Conservation (phyloP, 2,888 invertebrate species). For the Drosophila austrosaltans region DNA sequence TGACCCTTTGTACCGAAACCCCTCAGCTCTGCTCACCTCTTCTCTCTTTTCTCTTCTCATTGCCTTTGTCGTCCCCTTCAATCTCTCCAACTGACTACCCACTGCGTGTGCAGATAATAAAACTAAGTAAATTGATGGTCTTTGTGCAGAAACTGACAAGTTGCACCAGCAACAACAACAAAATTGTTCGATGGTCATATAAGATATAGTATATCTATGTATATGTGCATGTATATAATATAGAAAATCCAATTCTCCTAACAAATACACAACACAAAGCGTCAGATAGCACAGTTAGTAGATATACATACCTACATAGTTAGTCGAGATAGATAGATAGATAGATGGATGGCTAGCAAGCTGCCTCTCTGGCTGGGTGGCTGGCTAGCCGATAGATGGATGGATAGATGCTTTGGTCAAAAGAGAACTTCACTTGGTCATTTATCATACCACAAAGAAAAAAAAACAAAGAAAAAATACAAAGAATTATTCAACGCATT, state of each 20-base stretch:
- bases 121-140: slow-evolving; percentile 79
- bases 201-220: slow-evolving; percentile 35
- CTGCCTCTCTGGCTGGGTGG: slow-evolving; percentile 14
- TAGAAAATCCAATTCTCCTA: slow-evolving; percentile 32
- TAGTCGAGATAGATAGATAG: slow-evolving; percentile 49
- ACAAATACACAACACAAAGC: slow-evolving; percentile 33
- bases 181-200: slow-evolving; percentile 70
- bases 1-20: slow-evolving; percentile 42
- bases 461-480: background rate
- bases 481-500: slow-evolving; percentile 26
- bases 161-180: slow-evolving; percentile 54
- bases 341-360: slow-evolving; percentile 29
- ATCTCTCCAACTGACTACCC: slow-evolving; percentile 29
- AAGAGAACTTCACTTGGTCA: slow-evolving; percentile 44
- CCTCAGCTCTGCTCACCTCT: slow-evolving; percentile 19
- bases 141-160: slow-evolving; percentile 77
- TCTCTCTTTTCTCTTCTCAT: background rate
- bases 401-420: slow-evolving; percentile 45
- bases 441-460: slow-evolving; percentile 52
- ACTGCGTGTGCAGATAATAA: slow-evolving; percentile 77
- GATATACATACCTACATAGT: slow-evolving; percentile 37
- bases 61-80: slow-evolving; percentile 12
- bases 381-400: slow-evolving; percentile 33
- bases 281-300: slow-evolving; percentile 49
- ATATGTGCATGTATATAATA: slow-evolving; percentile 20